Percentiles rank a stretch among this genome's conserved stretches.
These are phyloP conservation scores for Eustalomyia histrio DNA, from an alignment of 2,888 invertebrate species.

Conservation along the genomic window DNA sequence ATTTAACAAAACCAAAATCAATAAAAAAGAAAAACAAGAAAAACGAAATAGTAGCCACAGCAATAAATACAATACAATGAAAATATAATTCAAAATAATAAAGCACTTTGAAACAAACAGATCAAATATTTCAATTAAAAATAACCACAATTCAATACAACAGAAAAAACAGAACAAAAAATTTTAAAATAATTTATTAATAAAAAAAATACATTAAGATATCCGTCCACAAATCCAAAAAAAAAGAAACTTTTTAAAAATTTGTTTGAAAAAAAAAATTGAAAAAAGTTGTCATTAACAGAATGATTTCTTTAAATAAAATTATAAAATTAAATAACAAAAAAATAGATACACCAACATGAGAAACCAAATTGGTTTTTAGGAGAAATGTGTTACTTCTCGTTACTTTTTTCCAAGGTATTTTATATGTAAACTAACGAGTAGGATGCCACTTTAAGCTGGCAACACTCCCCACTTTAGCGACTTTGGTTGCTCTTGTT, in stretches of 20 bases:
- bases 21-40: not conserved
- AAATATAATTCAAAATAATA: conserved; percentile 50
- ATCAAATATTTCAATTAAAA: conserved; percentile 4
- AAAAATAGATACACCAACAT: too few relatives aligned
- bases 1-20: conserved; percentile 25
- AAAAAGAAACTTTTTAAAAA: conserved; percentile 35
- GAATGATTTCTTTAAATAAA: not conserved
- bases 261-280: conserved; percentile 25
- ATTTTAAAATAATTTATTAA: conserved; percentile 28
- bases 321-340: too few relatives aligned
- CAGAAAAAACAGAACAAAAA: conserved; percentile 16
- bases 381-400: too few relatives aligned
- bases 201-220: conserved; percentile 47
- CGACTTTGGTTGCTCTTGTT: too few relatives aligned
- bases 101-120: conserved; percentile 15
- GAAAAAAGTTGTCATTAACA: conserved; percentile 9
- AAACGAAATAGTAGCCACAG: conserved; percentile 43
- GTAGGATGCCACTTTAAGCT: too few relatives aligned
- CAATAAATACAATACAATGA: conserved; percentile 57
- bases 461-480: too few relatives aligned
- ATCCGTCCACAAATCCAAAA: conserved; percentile 64
- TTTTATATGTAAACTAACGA: too few relatives aligned
- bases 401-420: too few relatives aligned
- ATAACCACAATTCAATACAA: conserved; percentile 32
- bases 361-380: too few relatives aligned